Evolutionary conservation across 2,888 invertebrate genomes (phyloP).

Genomic region (Cephus rjabovi): DNA sequence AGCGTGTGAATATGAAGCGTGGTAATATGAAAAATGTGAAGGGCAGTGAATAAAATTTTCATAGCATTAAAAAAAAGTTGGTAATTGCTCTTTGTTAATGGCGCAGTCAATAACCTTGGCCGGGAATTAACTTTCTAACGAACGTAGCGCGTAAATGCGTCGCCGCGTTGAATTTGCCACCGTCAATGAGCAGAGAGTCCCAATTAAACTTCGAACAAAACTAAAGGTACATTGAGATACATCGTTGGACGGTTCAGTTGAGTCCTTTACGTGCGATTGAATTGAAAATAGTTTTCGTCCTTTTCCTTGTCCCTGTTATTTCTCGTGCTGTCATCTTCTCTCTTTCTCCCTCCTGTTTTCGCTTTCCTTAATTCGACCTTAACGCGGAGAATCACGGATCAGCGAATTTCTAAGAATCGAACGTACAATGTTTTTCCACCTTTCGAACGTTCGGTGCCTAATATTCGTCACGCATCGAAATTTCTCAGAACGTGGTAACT

Average conservation of each 20-base stretch:
- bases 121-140: slow-evolving; percentile 6
- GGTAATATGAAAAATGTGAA: background rate
- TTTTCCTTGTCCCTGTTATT: background rate
- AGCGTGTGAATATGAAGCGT: background rate
- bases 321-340: background rate
- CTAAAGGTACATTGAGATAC: background rate
- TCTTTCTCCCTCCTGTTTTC: background rate
- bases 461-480: background rate
- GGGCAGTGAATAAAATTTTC: background rate
- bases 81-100: background rate
- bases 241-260: background rate
- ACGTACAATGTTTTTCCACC: background rate
- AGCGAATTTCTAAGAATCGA: background rate
- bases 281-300: background rate
- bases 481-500: background rate
- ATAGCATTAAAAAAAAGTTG: background rate
- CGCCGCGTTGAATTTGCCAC: background rate
- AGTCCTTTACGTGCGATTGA: background rate
- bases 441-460: background rate
- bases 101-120: background rate
- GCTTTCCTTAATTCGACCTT: background rate
- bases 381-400: background rate
- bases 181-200: background rate
- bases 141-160: background rate
- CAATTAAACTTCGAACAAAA: background rate